Evolutionary conservation across 2,113 vertebrate genomes (phyloP).

Genomic region (Gopherus flavomarginatus): DNA sequence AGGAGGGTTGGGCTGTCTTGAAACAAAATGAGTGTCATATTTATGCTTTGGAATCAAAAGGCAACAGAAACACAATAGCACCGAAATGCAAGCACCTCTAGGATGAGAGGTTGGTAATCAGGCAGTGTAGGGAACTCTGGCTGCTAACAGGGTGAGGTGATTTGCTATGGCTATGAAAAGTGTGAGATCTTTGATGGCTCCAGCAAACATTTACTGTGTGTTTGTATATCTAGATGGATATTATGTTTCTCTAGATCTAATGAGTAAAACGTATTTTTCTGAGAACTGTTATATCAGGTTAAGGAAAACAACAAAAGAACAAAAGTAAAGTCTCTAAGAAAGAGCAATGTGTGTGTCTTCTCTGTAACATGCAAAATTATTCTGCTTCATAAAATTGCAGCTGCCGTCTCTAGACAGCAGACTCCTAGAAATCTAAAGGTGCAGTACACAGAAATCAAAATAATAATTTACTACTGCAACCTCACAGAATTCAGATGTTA

Average conservation of each 20-base stretch:
- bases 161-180: rapidly evolving
- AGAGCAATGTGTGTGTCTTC: not conserved
- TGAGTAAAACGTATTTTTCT: not conserved
- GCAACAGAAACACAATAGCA: not conserved
- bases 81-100: not conserved
- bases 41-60: not conserved
- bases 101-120: not conserved
- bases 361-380: not conserved
- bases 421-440: not conserved
- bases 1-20: not conserved
- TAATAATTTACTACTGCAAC: not conserved
- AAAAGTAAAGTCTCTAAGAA: not conserved
- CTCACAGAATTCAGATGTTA: not conserved
- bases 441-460: not conserved
- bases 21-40: not conserved
- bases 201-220: not conserved
- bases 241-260: not conserved
- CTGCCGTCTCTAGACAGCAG: not conserved
- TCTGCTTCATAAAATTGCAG: not conserved
- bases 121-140: not conserved
- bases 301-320: not conserved
- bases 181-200: not conserved
- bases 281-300: not conserved
- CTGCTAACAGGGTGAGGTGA: not conserved
- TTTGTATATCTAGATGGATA: not conserved